These are phyloP conservation scores for Gallinago undulata DNA, from an alignment of 2,113 vertebrate genomes.

Conservation along the genomic window DNA sequence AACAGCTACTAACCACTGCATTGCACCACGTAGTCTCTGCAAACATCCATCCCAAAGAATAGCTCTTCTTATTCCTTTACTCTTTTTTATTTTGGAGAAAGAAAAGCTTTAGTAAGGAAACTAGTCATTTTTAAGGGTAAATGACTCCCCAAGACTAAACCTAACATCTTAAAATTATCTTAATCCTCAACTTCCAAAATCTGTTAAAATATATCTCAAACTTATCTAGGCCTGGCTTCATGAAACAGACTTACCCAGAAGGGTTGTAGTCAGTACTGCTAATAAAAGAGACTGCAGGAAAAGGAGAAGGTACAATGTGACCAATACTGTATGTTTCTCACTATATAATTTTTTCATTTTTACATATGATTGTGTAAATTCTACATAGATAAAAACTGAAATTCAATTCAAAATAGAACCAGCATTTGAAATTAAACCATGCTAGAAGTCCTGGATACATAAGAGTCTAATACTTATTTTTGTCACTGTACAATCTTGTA, in stretches of 20 bases:
- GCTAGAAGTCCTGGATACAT: neutral
- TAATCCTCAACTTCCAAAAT: neutral
- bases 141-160: neutral
- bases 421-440: neutral
- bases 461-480: neutral
- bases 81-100: neutral
- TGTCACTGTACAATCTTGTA: neutral
- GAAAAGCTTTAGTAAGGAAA: neutral
- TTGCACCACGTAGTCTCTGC: neutral
- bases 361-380: neutral
- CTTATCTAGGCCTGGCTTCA: neutral
- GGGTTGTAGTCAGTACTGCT: neutral
- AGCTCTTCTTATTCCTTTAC: neutral
- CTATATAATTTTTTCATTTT: neutral
- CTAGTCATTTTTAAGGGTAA: neutral
- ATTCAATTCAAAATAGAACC: neutral
- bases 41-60: neutral
- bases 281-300: neutral
- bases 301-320: neutral
- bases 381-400: neutral
- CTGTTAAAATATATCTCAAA: neutral
- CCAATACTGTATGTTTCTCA: neutral
- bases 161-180: neutral
- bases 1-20: neutral
- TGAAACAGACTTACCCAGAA: neutral